A percentile compares a stretch with the other conserved stretches of the same genome.
These are phyloP conservation scores for Natator depressus DNA, from an alignment of 2,113 vertebrate species.

Conservation along the genomic window DNA sequence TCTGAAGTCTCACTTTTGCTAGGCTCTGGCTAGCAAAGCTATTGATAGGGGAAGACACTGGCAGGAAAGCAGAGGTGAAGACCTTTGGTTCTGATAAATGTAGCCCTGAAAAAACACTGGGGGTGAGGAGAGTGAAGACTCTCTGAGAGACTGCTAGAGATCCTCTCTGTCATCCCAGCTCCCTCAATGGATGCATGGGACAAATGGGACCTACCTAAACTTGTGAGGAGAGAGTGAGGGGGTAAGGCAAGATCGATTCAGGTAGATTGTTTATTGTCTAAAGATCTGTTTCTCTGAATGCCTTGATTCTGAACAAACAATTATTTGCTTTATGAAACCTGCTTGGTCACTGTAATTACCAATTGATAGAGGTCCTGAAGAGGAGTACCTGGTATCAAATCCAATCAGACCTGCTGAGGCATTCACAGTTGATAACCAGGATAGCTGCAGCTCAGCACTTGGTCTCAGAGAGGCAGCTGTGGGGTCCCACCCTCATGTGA, in stretches of 20 bases:
- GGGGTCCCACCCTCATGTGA: neutral
- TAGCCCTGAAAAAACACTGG: neutral
- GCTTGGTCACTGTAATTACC: neutral
- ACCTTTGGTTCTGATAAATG: neutral
- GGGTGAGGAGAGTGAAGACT: neutral
- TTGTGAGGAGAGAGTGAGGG: neutral
- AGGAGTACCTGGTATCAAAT: neutral
- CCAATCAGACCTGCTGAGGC: neutral
- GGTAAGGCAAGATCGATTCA: neutral
- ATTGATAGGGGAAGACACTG: neutral
- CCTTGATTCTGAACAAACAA: neutral
- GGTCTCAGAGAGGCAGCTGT: neutral
- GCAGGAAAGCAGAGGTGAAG: neutral
- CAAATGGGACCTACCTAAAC: neutral
- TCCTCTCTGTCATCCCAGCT: neutral
- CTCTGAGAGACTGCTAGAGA: neutral
- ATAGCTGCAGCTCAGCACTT: neutral
- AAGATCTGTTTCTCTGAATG: neutral
- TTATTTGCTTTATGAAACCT: neutral
- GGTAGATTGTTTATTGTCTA: neutral
- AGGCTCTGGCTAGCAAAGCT: neutral
- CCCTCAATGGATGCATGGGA: neutral
- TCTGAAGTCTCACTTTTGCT: neutral
- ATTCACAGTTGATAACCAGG: neutral
- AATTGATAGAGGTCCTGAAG: neutral